Evolutionary conservation across 2,113 vertebrate genomes (phyloP), one percentile per base, ranked within the genome.

Genomic region (Chionomys nivalis): DNA sequence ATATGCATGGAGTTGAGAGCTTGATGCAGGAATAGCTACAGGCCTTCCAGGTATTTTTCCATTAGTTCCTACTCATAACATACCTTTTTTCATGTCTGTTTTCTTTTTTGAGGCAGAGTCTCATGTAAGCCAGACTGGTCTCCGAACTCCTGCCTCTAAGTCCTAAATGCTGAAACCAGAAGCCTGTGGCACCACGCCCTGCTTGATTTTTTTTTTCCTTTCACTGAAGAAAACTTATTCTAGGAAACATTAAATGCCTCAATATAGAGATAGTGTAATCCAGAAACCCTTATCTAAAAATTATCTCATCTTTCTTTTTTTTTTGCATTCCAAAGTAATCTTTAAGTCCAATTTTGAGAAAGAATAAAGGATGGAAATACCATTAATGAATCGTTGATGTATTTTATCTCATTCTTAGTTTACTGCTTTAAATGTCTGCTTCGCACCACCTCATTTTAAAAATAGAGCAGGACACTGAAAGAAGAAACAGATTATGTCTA

Each of bases 321-420:
- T 89, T 9, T 93, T 95, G 39, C 28, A 44, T 94, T 94, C 21
- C 63, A 65, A 85, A 94, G n/a, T 88, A 87, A 88, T 77, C 21
- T 83, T 65, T 65, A 82, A 66, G 89, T 87, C 7, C 11, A 87
- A 31, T 97, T 96, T 83, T 73, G 47, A 90, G 68, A 12, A 63
- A 75, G 66, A 96, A 89, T 94, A 91, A 93, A 94, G 33, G 10
- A 39, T 94, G 44, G 87, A 93, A 94, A 87, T 86, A 82, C 72
- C 87, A 90, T 87, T 96, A 75, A 58, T 91, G 66, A 36, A 77
- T 94, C 95, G 55, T 47, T 78, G 81, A 72, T 47, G 36, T 97
- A 75, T 83, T 95, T 97, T 66, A 93, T 87, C 68, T 89, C 68
- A 83, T 92, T 96, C 83, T 94, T 90, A 83, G 55, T 83, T 95